phyloP scores from a whole-genome alignment of 2,113 vertebrate genomes.

The Acinonyx jubatus region DNA sequence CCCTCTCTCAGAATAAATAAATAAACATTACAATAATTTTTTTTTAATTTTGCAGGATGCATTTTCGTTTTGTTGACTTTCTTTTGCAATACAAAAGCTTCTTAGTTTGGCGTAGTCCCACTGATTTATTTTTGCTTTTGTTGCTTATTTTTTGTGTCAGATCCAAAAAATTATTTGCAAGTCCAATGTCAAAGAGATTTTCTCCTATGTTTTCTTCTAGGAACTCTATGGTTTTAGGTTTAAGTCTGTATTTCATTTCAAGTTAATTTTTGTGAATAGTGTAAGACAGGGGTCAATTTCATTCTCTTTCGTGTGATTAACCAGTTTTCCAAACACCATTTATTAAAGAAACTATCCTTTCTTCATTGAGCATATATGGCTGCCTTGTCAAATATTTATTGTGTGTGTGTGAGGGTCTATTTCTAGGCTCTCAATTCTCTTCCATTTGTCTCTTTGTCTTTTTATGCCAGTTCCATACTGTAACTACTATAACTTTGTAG shows the following conservation, averaged over 20 bases:
- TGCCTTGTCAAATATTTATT: background rate
- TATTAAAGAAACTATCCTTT: background rate
- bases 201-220: background rate
- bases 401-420: background rate
- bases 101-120: background rate
- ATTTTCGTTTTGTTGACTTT: background rate
- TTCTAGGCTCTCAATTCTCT: background rate
- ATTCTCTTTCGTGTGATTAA: background rate
- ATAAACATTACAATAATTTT: too few species aligned
- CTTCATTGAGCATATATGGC: background rate
- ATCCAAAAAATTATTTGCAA: background rate
- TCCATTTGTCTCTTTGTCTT: background rate
- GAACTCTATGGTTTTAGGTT: background rate
- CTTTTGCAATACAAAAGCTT: background rate
- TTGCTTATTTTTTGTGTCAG: background rate
- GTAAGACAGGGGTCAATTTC: background rate
- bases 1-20: too few species aligned
- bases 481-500: background rate
- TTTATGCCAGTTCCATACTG: background rate
- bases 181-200: background rate
- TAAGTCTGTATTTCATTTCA: background rate
- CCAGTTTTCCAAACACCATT: background rate
- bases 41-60: background rate
- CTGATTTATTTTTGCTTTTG: background rate
- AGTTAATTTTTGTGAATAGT: background rate